Base-by-base conservation (phyloP, 2,113 vertebrate genomes). In the Nerophis ophidion region DNA sequence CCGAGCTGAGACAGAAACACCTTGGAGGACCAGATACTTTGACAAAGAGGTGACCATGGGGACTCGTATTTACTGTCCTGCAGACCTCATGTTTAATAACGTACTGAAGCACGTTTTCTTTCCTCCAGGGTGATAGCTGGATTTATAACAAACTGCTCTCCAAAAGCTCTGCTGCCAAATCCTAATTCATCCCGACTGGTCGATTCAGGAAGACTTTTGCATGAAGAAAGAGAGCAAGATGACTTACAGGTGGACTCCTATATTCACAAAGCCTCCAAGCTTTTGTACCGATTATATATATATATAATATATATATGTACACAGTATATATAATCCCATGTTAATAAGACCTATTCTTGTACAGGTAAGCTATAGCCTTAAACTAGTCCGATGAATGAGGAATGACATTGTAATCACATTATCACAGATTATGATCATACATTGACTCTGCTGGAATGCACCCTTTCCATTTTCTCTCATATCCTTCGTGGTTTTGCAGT, bases 1-100 rank as follows among this genome's bases (percentile, higher is more conserved):
- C 72, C 95, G 96, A 2, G 83, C 74, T 1, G 96, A 98, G 82
- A 94, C 93, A 0, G 93, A 93, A 70, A 90, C 90, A 0, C 65
- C 89, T 0, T 99, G 96, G 96, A 90, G 91, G 78, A 98, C 96
- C 57, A 93, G 92, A 68, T 93, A 94, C 70, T 99, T 99, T 59
- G 82, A 91, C 44, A 92, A 89, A 81, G 93, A 99, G 84, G 96
- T 96, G 82, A 71, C 38, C 5, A 15, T 5, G 4, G 15, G 36
- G 14, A 7, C 19, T 52, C 12, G 12, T 14, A 19, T 9, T 48
- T 1, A 15, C 5, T 16, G 12, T 47, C 19, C 14, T 48, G 19
- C 45, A 17, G 14, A n/a, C 45, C 4, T 11, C 49, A 9, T 10
- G 33, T 5, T 8, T 9, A 1, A 8, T 34, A 26, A 26, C 26